Conservation (phyloP, 2,113 vertebrate species). For the Trichechus manatus region DNA sequence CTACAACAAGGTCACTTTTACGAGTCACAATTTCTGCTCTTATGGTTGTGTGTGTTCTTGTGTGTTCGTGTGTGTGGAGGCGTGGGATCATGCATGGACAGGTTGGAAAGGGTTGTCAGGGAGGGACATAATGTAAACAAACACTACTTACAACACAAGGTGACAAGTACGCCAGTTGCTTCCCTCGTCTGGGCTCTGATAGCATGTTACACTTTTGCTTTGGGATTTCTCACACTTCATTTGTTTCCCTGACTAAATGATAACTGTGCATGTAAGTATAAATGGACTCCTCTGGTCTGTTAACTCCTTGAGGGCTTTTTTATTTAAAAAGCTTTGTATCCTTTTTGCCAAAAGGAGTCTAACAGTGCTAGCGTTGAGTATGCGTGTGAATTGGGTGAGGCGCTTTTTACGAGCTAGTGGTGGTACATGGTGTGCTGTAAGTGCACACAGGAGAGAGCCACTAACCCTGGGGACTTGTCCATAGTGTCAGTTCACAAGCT, state of each 20-base stretch:
- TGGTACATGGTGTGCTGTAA: not conserved
- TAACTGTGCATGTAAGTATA: not conserved
- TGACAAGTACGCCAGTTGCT: conserved; percentile 2
- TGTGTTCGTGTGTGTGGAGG: not conserved
- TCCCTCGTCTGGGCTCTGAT: conserved; percentile 5
- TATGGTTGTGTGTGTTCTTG: not conserved
- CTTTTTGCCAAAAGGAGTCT: not conserved
- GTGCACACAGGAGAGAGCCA: not conserved
- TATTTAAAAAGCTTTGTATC: not conserved
- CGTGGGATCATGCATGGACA: not conserved
- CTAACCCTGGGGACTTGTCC: not conserved
- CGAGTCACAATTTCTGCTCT: not conserved
- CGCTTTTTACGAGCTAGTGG: not conserved
- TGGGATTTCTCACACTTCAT: conserved; percentile 18
- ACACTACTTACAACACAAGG: not conserved
- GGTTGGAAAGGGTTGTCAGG: conserved; percentile 42
- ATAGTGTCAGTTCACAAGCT: not conserved
- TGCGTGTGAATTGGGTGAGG: not conserved
- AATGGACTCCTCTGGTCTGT: not conserved
- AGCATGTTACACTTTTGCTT: not conserved
- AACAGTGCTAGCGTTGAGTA: not conserved
- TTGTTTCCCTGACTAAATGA: not conserved
- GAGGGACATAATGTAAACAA: conserved; percentile 55
- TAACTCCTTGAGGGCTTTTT: not conserved
- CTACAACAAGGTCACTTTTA: not conserved